Conservation (phyloP, 2,113 vertebrate genomes). For the Chaetorhynchus papuensis region DNA sequence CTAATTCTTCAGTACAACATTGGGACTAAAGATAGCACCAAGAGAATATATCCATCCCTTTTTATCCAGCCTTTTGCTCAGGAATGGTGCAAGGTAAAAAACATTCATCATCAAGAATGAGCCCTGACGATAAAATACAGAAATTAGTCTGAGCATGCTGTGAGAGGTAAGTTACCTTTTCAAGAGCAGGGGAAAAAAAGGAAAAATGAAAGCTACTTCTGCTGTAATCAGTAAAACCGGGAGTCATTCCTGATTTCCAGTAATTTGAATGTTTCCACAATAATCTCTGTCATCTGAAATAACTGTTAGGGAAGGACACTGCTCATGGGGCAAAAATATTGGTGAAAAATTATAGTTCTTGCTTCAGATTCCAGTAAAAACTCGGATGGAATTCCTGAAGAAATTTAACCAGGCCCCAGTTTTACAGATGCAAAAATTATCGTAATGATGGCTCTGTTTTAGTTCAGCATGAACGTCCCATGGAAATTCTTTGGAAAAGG, state of each 20-base stretch:
- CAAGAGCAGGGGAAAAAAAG: neutral
- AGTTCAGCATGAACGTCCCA: accelerated
- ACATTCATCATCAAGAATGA: neutral
- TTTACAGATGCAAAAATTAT: neutral
- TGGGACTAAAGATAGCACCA: neutral
- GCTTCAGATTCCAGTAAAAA: neutral
- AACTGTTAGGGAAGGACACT: neutral
- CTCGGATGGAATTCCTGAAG: neutral
- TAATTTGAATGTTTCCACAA: neutral
- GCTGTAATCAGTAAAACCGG: neutral
- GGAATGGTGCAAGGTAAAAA: neutral
- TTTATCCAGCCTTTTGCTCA: neutral
- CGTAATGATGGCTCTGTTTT: accelerated
- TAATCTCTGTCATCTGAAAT: neutral
- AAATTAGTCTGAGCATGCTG: neutral
- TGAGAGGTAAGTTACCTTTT: neutral
- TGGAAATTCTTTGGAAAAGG: neutral
- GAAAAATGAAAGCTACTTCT: neutral
- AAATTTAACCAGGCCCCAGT: neutral
- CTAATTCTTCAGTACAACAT: neutral
- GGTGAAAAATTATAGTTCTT: neutral
- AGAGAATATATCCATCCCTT: neutral
- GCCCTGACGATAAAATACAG: neutral
- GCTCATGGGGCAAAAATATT: neutral
- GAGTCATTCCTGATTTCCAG: neutral